Percentiles rank a stretch among this genome's conserved stretches.
These are phyloP conservation scores for Lithophane socia DNA, from an alignment of 2,888 invertebrate species.

Conservation along the genomic window DNA sequence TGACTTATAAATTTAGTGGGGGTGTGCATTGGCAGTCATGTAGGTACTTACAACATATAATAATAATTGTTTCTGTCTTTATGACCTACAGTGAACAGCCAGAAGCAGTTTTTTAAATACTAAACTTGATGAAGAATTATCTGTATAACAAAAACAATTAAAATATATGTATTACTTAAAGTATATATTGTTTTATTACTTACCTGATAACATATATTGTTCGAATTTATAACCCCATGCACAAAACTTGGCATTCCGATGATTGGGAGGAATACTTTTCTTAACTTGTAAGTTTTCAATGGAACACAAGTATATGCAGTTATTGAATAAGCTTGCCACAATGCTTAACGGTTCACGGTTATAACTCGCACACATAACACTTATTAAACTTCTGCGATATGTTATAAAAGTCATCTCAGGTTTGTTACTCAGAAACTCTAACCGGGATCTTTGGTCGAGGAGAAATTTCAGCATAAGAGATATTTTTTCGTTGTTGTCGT, in stretches of 20 bases:
- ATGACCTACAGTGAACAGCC: background rate
- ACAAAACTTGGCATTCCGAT: conserved; percentile 58
- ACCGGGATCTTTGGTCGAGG: conserved; percentile 53
- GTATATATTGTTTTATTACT: background rate
- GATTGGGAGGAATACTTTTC: conserved; percentile 45
- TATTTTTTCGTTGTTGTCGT: conserved; percentile 71
- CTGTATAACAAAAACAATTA: background rate
- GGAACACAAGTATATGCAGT: conserved; percentile 71
- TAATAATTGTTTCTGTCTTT: background rate
- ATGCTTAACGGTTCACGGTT: conserved; percentile 59
- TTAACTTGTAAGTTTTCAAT: conserved; percentile 62
- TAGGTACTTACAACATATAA: background rate
- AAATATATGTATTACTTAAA: too few relatives aligned
- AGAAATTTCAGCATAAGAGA: conserved; percentile 69
- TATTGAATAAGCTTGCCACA: conserved; percentile 67
- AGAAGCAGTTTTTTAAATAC: background rate
- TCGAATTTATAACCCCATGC: conserved; percentile 70
- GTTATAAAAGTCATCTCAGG: conserved; percentile 62
- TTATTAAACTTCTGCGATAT: conserved; percentile 73
- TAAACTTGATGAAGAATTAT: background rate
- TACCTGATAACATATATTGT: conserved; percentile 72
- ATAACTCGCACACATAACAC: conserved; percentile 69
- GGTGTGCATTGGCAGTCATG: background rate
- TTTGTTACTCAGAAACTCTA: conserved; percentile 44
- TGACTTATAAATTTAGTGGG: background rate